Percentiles rank a stretch among this genome's conserved stretches.
These are phyloP conservation scores for Nicator chloris DNA, from an alignment of 2,113 vertebrate species.

Conservation along the genomic window DNA sequence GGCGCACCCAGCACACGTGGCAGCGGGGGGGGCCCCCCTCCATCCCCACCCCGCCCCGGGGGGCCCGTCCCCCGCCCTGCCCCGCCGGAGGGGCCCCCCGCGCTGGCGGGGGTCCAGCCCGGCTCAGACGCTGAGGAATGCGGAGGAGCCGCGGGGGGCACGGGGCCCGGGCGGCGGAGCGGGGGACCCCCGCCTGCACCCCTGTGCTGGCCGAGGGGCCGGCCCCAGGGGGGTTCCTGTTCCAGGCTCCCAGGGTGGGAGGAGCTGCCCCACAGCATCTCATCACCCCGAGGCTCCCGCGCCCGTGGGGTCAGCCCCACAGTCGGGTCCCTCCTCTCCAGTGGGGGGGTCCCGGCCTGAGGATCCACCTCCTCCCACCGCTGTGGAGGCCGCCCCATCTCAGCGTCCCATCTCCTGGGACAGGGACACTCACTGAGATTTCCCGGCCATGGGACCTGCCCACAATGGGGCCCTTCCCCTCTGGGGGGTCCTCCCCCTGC, in stretches of 20 bases:
- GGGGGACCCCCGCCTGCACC: not conserved
- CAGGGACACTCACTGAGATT: not conserved
- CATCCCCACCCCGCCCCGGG: not conserved
- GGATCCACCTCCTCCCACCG: not conserved
- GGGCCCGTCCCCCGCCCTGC: not conserved
- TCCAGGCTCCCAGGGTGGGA: not conserved
- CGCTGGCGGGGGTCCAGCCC: slow-evolving; percentile 29
- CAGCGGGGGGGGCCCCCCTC: not conserved
- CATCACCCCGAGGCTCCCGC: not conserved
- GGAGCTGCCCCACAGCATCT: not conserved
- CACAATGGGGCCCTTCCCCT: not conserved
- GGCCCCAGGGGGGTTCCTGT: not conserved
- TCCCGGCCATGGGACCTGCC: not conserved
- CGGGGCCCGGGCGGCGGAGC: not conserved
- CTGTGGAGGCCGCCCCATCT: not conserved
- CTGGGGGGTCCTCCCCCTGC: not conserved
- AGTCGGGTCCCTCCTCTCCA: not conserved
- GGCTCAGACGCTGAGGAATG: slow-evolving; percentile 42
- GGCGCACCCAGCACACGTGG: slow-evolving; percentile 7
- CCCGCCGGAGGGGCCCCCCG: not conserved
- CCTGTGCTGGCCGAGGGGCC: not conserved
- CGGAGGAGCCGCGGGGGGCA: slow-evolving; percentile 30
- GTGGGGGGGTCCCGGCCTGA: not conserved
- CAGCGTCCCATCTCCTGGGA: not conserved
- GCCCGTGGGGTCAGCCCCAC: not conserved